Percentiles rank a stretch among this genome's conserved stretches.
Conservation (phyloP, 2,888 invertebrate genomes). For the Dermolepida albohirtum region DNA sequence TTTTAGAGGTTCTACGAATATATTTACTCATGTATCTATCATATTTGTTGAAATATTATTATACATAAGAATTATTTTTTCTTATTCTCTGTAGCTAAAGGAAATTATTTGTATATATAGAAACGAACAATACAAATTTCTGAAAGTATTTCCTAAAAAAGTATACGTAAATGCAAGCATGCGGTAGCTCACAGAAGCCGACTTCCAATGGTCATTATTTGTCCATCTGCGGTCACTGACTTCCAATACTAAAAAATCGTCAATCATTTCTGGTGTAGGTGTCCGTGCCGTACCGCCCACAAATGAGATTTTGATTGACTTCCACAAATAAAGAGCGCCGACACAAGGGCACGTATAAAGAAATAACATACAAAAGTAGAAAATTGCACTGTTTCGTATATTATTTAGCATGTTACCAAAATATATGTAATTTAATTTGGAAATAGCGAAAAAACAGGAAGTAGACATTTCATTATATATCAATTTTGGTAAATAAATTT, state of each 20-base stretch:
- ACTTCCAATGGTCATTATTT: slow-evolving; percentile 50
- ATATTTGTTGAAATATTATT: too few species aligned
- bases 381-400: slow-evolving; percentile 22
- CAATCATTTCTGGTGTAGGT: slow-evolving; percentile 50
- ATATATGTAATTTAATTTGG: slow-evolving; percentile 27
- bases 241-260: slow-evolving; percentile 49
- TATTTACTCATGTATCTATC: too few species aligned
- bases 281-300: slow-evolving; percentile 48
- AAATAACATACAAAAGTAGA: slow-evolving; percentile 38
- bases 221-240: slow-evolving; percentile 52
- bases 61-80: too few species aligned
- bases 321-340: slow-evolving; percentile 45
- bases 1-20: too few species aligned
- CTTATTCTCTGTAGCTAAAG: too few species aligned
- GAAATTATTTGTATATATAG: too few species aligned
- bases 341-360: slow-evolving; percentile 19
- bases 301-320: slow-evolving; percentile 51
- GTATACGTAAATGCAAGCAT: slow-evolving; percentile 24
- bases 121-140: slow-evolving; percentile 12
- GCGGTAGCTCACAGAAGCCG: slow-evolving; percentile 47
- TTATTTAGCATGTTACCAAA: slow-evolving; percentile 36
- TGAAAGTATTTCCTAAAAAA: slow-evolving; percentile 9
- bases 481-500: slow-evolving; percentile 37
- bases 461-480: slow-evolving; percentile 41
- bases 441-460: slow-evolving; percentile 22